phyloP scores from a whole-genome alignment of 2,888 invertebrate species.

The Rosalia funebris region DNA sequence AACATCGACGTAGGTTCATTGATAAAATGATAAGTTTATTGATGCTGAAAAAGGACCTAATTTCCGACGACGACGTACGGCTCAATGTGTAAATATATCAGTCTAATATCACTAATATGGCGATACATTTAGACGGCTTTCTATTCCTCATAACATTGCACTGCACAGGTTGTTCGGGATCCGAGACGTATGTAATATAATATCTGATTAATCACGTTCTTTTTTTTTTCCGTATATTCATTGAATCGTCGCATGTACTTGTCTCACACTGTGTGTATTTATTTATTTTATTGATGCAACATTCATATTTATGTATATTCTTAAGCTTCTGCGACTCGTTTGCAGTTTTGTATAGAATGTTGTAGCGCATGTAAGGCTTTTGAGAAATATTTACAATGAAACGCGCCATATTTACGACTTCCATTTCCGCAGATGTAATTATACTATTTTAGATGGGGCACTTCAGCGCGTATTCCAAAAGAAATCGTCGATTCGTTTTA shows the following conservation, averaged over 20 bases:
- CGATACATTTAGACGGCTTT: background rate
- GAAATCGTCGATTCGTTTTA: too few species aligned
- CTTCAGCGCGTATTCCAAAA: too few species aligned
- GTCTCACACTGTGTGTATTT: constrained; percentile 43
- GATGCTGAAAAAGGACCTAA: background rate
- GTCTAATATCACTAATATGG: too few species aligned
- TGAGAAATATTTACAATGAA: constrained; percentile 13
- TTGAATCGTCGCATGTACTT: constrained; percentile 51
- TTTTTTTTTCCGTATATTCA: constrained; percentile 37
- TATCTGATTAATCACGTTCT: constrained; percentile 49
- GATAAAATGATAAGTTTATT: background rate
- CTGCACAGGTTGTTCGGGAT: constrained; percentile 41
- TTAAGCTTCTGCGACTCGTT: constrained; percentile 25
- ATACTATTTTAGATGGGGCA: background rate
- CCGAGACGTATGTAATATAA: constrained; percentile 47
- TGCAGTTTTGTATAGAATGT: constrained; percentile 15
- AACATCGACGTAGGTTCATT: background rate
- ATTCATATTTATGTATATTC: constrained; percentile 31
- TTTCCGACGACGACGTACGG: background rate
- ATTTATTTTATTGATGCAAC: constrained; percentile 48
- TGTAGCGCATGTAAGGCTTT: constrained; percentile 28
- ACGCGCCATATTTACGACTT: constrained; percentile 13
- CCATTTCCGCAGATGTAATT: constrained; percentile 16
- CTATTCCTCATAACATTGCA: constrained; percentile 18
- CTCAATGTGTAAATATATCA: background rate